A percentile compares a stretch with the other conserved stretches of the same genome.
Conservation (phyloP, 2,888 invertebrate genomes). For the Linnaemya tessellans region DNA sequence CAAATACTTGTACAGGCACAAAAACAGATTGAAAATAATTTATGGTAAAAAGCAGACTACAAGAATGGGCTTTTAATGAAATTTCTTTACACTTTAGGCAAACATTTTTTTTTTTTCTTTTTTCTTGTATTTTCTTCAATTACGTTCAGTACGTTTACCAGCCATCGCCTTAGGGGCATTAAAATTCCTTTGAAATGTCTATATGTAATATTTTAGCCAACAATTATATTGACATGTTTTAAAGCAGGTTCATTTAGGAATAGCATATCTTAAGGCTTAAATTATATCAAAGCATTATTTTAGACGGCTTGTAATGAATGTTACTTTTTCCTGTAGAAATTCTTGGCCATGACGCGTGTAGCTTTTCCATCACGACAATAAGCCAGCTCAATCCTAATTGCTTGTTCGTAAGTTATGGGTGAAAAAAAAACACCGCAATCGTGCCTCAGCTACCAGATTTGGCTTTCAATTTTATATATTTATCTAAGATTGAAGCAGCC, state of each 20-base stretch:
- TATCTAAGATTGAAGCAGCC: no score
- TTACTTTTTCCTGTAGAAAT: no score
- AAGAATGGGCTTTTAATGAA: neutral
- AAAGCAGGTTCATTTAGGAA: neutral
- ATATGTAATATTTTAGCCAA: neutral
- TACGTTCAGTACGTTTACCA: neutral
- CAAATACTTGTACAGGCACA: neutral
- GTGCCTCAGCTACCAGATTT: no score
- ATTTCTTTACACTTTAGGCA: neutral
- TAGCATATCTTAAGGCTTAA: neutral
- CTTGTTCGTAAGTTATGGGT: no score
- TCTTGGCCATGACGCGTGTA: no score
- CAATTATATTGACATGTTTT: neutral
- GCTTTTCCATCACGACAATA: no score
- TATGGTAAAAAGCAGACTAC: neutral
- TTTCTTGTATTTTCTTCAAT: no score
- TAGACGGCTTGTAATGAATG: no score
- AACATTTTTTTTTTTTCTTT: neutral
- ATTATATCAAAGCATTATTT: slow-evolving; percentile 12
- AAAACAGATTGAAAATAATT: slow-evolving; percentile 23
- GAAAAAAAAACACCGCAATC: no score
- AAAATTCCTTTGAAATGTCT: neutral
- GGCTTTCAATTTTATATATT: no score
- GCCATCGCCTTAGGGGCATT: neutral
- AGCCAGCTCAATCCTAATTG: no score